Conservation (phyloP, 1,140 invertebrate genomes). For the Scaptomyza hsui region DNA sequence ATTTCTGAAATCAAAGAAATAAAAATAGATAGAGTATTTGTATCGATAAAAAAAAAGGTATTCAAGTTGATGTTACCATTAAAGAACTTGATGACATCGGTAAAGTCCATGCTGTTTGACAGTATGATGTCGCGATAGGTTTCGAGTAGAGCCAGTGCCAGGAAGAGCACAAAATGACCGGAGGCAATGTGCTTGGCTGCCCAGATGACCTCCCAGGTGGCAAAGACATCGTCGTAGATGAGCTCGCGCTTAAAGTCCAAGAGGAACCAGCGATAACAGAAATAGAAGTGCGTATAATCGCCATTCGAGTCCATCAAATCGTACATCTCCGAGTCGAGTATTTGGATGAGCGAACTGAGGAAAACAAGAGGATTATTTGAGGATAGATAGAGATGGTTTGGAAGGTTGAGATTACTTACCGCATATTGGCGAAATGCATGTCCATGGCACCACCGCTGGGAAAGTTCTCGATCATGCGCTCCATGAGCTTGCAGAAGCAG, state of each 20-base stretch:
- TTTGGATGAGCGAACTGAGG: constrained; percentile 90
- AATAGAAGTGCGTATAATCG: constrained; percentile 98
- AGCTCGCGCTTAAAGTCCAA: constrained; percentile 92
- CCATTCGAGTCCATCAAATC: constrained; percentile 97
- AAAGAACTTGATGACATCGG: constrained; percentile 98
- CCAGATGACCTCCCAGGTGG: constrained; percentile 98
- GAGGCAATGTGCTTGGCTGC: constrained; percentile 94
- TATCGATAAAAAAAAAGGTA: not conserved
- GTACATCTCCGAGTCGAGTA: constrained; percentile 96
- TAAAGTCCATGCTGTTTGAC: constrained; percentile 98
- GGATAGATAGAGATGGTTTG: not conserved
- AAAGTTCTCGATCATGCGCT: constrained; percentile 95
- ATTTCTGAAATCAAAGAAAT: constrained; percentile 89
- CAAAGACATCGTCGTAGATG: constrained; percentile 95
- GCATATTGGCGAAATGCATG: constrained; percentile 97
- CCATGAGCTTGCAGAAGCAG: constrained; percentile 96
- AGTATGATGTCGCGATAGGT: constrained; percentile 97
- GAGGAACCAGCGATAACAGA: constrained; percentile 96
- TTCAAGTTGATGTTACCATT: constrained; percentile 90
- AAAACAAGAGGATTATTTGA: constrained; percentile 11
- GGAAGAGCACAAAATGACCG: constrained; percentile 95
- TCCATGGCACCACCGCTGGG: constrained; percentile 97
- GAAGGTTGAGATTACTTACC: constrained; percentile 84
- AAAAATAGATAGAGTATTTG: not conserved
- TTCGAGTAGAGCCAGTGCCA: constrained; percentile 95